Percentiles rank a stretch among this genome's conserved stretches.
These are phyloP conservation scores for Diorhabda carinulata DNA, from an alignment of 1,140 invertebrate genomes.

Conservation along the genomic window DNA sequence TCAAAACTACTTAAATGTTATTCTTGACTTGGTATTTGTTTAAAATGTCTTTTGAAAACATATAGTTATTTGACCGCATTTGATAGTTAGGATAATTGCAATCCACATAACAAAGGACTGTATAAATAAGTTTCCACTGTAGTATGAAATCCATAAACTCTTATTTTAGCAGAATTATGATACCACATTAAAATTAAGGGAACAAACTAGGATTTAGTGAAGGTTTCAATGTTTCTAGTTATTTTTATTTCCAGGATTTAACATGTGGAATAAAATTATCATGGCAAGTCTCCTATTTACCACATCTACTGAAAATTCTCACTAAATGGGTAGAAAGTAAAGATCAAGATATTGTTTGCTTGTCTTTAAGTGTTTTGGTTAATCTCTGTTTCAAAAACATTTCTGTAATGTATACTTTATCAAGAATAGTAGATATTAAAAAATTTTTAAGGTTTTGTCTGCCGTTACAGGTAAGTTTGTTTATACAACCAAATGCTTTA, in stretches of 20 bases:
- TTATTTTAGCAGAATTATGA: no score
- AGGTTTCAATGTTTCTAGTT: not conserved
- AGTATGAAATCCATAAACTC: no score
- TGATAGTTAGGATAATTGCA: no score
- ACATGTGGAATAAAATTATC: conserved; percentile 67
- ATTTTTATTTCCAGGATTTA: conserved; percentile 55
- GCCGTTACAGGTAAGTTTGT: conserved; percentile 51
- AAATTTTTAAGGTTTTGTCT: conserved; percentile 56
- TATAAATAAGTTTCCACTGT: no score
- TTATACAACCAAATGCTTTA: not conserved
- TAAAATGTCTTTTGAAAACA: no score
- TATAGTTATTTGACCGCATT: no score
- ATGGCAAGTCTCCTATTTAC: conserved; percentile 66
- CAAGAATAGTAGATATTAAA: conserved; percentile 62
- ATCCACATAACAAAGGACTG: no score
- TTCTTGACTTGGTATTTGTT: no score
- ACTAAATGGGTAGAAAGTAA: conserved; percentile 58
- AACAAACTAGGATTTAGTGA: no score
- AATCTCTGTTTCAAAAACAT: conserved; percentile 69
- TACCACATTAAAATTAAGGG: no score
- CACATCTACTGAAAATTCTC: conserved; percentile 58
- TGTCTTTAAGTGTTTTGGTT: conserved; percentile 64
- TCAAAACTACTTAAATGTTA: no score
- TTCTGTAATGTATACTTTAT: conserved; percentile 61
- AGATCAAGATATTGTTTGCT: conserved; percentile 53